Evolutionary conservation across 2,888 invertebrate genomes (phyloP), one percentile per base, ranked within the genome.

Genomic region (Heliconius hortense): DNA sequence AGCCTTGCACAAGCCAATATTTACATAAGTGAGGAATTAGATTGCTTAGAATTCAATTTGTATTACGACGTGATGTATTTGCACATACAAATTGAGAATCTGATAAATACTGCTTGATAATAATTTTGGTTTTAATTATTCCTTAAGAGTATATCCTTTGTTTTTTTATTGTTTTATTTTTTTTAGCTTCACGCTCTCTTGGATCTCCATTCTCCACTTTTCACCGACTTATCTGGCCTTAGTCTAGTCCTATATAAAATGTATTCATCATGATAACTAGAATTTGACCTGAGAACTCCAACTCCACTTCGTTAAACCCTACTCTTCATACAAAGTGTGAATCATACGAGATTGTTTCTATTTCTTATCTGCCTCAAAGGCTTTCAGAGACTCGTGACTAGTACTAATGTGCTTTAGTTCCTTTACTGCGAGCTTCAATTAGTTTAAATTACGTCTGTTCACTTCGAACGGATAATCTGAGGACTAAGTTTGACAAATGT

Each of bases 391-490:
- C 48, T 74, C 74, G 74, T 74, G 70, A 70, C 70, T 70, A 5
- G 35, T 21, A 69, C 63, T 70, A 68, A 68, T 70, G 56, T 62
- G 35, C 39, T 15, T 26, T 35, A 71, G 69, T 74, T 43, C 35
- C 39, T 60, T 67, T 69, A 35, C 64, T 69, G 1, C 31, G 21
- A 53, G 28, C 64, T 21, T 64, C 76, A 76, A 72, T 77, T 69
- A 74, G 53, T 62, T 60, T 76, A 67, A 72, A 68, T 60, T 67
- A 59, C 75, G 53, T 76, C 74, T 76, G 76, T 77, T 75, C 74
- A 72, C 75, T 79, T 76, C 69, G 75, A 69, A 75, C 69, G 59
- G 76, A 76, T 76, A 78, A 78, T 76, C 79, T 75, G 66, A 70
- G 31, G 68, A 69, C 68, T 64, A n/a, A 77, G 66, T 74, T 69